Conservation (phyloP, 2,113 vertebrate species). For the Talpa occidentalis region DNA sequence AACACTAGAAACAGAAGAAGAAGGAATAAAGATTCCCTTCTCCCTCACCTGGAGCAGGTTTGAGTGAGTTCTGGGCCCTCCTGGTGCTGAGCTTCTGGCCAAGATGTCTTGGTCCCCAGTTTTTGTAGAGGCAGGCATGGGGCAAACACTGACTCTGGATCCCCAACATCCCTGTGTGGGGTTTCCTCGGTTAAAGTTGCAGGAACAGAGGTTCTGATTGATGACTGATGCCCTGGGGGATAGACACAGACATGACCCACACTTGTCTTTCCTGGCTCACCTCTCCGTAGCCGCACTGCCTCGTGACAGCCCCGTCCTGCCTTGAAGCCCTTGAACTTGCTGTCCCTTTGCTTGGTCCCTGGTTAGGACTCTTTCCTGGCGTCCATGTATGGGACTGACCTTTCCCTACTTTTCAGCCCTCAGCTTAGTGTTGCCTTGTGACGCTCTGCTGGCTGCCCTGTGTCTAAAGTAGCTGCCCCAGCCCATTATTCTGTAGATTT, state of each 20-base stretch:
- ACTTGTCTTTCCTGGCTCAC: too few relatives aligned
- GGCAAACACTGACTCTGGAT: fast-evolving
- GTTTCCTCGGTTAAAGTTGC: neutral
- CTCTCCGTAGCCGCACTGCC: neutral
- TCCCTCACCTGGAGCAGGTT: neutral
- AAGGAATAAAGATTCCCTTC: neutral
- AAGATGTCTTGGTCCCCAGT: neutral
- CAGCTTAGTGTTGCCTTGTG: neutral
- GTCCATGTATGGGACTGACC: fast-evolving
- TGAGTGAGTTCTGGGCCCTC: neutral
- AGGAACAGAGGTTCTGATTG: neutral
- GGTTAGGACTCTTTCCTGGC: neutral
- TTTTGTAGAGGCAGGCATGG: neutral
- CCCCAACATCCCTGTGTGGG: neutral
- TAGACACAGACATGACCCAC: neutral
- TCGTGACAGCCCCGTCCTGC: neutral
- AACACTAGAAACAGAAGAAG: neutral
- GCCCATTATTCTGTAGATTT: neutral
- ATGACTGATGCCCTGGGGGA: neutral
- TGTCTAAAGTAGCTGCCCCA: neutral
- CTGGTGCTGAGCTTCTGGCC: neutral
- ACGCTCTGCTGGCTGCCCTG: neutral
- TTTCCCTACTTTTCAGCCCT: neutral
- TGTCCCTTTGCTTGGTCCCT: neutral
- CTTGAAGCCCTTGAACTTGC: neutral